Base-by-base conservation (phyloP, 2,113 vertebrate species). In the Stercorarius parasiticus region DNA sequence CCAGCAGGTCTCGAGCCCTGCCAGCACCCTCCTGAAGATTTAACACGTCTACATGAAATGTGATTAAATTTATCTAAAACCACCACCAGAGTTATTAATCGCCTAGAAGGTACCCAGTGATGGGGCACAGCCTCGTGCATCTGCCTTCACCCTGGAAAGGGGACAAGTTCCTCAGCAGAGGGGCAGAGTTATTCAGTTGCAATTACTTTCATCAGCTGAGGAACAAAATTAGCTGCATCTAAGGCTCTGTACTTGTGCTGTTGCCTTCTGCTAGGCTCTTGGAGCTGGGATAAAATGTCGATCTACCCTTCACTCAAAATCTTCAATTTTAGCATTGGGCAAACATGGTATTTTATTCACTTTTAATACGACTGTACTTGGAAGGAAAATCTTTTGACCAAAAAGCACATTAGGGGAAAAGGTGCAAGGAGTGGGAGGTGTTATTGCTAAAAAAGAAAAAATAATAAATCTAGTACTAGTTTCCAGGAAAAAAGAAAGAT, bases 251-350 rank as follows among this genome's bases (percentile, higher is more conserved):
- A 34, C 64, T 79, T 71, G 49, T 5, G 10, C 43, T 81, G 30
- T 43, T 65, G 58, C 47, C 71, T 94, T 96, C 86, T 86, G 64
- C 53, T 92, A 66, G 73, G 55, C 42, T 97, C 49, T 86, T 18
- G 3, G 20, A 86, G 15, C 26, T 85, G 40, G 69, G 34, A 70
- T 55, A 89, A 98, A 95, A 90, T 13, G 34, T 40, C 34, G 15
- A 59, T 59, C 64, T 93, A 83, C 49, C 20, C 45, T 94, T 97
- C 82, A 90, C 74, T 86, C 77, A 92, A 96, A 98, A 85, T 64
- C 36, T 50, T 97, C 80, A 82, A 36, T 85, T 91, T 97, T 82
- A 88, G 55, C 72, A 88, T 52, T 32, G 38, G 74, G 27, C 23
- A 91, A 70, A 69, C 80, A 64, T 15, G 67, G 58, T 78, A 81